Evolutionary conservation across 1,140 invertebrate genomes (phyloP).

Genomic region (Danaus plexippus): DNA sequence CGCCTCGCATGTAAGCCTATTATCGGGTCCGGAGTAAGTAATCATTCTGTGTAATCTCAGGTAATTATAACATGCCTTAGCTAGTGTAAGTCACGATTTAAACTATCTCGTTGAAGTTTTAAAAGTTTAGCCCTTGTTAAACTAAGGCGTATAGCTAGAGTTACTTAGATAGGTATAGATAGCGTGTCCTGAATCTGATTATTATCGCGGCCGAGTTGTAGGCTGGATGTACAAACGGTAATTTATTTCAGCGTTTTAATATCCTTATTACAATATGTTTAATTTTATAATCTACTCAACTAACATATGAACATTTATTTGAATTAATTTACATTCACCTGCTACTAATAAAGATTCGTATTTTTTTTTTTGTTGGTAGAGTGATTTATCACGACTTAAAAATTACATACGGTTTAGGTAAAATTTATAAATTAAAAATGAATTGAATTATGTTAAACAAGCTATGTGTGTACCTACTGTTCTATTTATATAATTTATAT

Average conservation of each 20-base stretch:
- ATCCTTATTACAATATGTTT: slow-evolving; percentile 1
- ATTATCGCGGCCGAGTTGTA: slow-evolving; percentile 43
- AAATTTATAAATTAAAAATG: no score
- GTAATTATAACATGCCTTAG: slow-evolving; percentile 63
- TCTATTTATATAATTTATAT: no score
- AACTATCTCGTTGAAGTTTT: slow-evolving; percentile 55
- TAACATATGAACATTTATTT: background rate
- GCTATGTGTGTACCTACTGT: no score
- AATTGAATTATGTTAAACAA: no score
- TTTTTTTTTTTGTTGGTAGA: background rate
- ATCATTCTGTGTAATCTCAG: slow-evolving; percentile 50
- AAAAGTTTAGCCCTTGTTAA: slow-evolving; percentile 44
- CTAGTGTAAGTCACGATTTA: slow-evolving; percentile 64
- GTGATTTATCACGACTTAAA: slow-evolving; percentile 3
- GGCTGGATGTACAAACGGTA: slow-evolving; percentile 30
- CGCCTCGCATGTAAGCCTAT: slow-evolving; percentile 27
- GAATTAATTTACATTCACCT: no score
- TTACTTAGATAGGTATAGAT: slow-evolving; percentile 42
- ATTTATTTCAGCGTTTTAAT: slow-evolving; percentile 8
- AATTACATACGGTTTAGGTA: background rate
- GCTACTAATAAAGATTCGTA: background rate
- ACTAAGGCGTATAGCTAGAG: slow-evolving; percentile 27
- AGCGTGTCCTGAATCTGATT: slow-evolving; percentile 52
- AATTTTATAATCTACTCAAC: background rate
- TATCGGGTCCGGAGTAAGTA: slow-evolving; percentile 36